These are phyloP conservation scores for Novumbra hubbsi DNA, from an alignment of 2,797 vertebrate genomes.

Conservation along the genomic window DNA sequence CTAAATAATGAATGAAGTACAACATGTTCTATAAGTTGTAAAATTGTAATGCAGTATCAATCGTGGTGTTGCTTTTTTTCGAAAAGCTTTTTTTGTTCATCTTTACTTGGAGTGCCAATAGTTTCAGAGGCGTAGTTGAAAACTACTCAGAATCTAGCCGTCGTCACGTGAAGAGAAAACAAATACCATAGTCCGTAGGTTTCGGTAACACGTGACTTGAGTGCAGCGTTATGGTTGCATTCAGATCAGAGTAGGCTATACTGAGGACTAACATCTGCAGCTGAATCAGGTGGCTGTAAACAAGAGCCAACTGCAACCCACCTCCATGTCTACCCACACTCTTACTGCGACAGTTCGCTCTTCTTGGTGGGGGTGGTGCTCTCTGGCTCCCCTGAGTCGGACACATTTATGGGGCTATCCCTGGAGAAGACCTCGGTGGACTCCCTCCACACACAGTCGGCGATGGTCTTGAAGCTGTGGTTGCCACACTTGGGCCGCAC, in stretches of 20 bases:
- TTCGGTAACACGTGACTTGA: constrained; percentile 61
- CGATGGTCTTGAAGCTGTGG: constrained; percentile 88
- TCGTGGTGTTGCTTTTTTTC: too few species aligned
- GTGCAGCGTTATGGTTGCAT: constrained; percentile 71
- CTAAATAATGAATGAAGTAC: too few species aligned
- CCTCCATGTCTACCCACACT: constrained; percentile 46
- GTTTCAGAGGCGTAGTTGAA: constrained; percentile 11
- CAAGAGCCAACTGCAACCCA: constrained; percentile 75
- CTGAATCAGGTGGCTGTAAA: constrained; percentile 83
- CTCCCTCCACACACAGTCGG: constrained; percentile 96
- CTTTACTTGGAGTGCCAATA: too few species aligned
- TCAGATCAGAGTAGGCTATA: constrained; percentile 68
- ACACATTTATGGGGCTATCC: constrained; percentile 97
- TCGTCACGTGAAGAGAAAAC: constrained; percentile 57
- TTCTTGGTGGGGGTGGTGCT: constrained; percentile 95
- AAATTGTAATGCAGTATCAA: too few species aligned
- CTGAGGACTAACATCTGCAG: constrained; percentile 78
- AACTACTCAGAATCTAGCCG: constrained; percentile 57
- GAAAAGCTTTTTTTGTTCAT: too few species aligned
- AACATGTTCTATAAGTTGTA: too few species aligned
- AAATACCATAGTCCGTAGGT: constrained; percentile 53
- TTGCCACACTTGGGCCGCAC: constrained; percentile 90
- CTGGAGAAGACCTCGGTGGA: constrained; percentile 97
- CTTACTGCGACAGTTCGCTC: constrained; percentile 85
- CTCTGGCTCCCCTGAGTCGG: constrained; percentile 87